Evolutionary conservation across 2,797 vertebrate species (phyloP).

Genomic region (Morelia viridis): DNA sequence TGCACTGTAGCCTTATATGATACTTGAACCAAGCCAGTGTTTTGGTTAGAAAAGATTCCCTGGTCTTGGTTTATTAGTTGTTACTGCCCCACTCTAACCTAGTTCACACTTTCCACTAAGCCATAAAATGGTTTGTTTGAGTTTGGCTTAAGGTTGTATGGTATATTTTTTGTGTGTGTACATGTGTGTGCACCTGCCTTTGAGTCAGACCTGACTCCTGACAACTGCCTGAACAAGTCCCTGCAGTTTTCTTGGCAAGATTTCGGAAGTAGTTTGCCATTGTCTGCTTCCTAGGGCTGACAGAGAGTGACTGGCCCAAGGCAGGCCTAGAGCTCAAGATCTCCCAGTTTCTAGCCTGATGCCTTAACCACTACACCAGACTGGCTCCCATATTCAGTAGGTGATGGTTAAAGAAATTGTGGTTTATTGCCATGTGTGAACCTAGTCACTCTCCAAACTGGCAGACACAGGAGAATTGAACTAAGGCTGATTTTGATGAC

Average conservation of each 20-base stretch:
- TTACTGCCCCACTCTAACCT: background rate
- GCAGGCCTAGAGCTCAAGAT: background rate
- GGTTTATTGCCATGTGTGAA: background rate
- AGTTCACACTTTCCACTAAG: background rate
- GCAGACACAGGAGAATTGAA: background rate
- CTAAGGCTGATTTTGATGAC: background rate
- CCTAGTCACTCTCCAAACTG: background rate
- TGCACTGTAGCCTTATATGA: no score
- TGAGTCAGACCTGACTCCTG: background rate
- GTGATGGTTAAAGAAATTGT: background rate
- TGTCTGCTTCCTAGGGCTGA: background rate
- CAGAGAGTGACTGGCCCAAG: background rate
- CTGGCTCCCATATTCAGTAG: background rate
- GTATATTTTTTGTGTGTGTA: background rate
- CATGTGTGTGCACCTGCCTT: background rate
- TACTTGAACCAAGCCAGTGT: background rate
- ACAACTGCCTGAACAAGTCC: background rate
- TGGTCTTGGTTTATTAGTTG: background rate
- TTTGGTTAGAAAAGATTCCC: background rate
- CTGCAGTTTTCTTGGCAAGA: background rate
- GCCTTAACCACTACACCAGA: background rate
- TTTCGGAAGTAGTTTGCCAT: background rate
- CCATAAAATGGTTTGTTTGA: background rate
- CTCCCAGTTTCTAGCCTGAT: background rate
- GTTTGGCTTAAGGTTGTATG: background rate